These are phyloP conservation scores for Pachyrhynchus sulphureomaculatus DNA, from an alignment of 1,140 invertebrate species.

Conservation along the genomic window DNA sequence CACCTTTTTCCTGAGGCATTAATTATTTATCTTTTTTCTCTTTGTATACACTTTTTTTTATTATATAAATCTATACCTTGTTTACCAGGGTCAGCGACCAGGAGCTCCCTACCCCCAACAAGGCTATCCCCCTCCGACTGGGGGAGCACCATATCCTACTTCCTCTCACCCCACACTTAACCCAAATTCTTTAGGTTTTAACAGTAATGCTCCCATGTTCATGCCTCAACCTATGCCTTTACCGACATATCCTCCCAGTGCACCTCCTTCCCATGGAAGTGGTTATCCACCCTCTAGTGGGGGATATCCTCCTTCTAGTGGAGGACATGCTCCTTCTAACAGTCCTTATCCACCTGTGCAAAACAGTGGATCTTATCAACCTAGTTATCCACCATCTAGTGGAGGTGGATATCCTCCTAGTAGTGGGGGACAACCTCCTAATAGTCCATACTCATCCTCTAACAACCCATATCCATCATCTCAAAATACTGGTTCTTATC, in stretches of 20 bases:
- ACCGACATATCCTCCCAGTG: slow-evolving; percentile 28
- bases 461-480: slow-evolving; percentile 24
- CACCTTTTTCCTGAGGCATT: too few species aligned
- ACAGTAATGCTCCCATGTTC: slow-evolving; percentile 44
- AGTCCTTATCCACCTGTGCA: slow-evolving; percentile 7
- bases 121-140: slow-evolving; percentile 25
- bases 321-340: slow-evolving; percentile 6
- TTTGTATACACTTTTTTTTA: too few species aligned
- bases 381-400: slow-evolving; percentile 28
- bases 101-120: slow-evolving; percentile 42
- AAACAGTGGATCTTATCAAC: slow-evolving; percentile 18
- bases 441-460: too few species aligned
- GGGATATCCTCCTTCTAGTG: slow-evolving; percentile 29
- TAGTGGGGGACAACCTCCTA: slow-evolving; percentile 24
- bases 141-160: slow-evolving; percentile 43
- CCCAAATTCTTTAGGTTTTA: slow-evolving; percentile 45
- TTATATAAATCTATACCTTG: too few species aligned
- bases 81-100: slow-evolving; percentile 35
- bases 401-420: slow-evolving; percentile 25
- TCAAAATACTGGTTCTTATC: not conserved
- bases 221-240: slow-evolving; percentile 47
- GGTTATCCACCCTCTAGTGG: slow-evolving; percentile 28
- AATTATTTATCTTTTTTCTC: too few species aligned
- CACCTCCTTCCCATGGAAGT: slow-evolving; percentile 20
- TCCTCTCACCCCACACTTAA: slow-evolving; percentile 37